Evolutionary conservation across 2,113 vertebrate genomes (phyloP).

Genomic region (Gnathonemus echidnorhynchus): DNA sequence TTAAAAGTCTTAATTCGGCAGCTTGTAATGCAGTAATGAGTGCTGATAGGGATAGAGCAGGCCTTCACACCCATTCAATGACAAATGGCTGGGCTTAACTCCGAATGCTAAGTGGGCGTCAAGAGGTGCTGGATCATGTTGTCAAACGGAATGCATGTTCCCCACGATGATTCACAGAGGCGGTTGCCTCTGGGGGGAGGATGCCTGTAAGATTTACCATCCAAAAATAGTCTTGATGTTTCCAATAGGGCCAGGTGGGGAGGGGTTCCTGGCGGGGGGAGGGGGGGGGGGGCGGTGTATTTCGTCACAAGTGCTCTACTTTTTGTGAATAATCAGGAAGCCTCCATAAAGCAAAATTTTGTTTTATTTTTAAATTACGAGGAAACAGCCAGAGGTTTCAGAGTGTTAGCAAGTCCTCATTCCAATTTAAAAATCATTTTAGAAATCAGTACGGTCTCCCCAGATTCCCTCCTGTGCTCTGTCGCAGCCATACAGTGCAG

Average conservation of each 20-base stretch:
- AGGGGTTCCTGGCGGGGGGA: background rate
- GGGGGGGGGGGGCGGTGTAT: background rate
- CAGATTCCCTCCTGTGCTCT: background rate
- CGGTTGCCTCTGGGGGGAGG: background rate
- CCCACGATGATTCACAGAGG: slow-evolving; percentile 23
- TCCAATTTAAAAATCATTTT: background rate
- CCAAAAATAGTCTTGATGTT: slow-evolving; percentile 25
- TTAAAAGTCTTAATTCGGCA: slow-evolving; percentile 24
- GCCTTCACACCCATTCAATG: slow-evolving; percentile 15
- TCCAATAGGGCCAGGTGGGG: background rate
- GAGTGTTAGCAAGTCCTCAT: background rate
- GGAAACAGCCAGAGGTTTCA: background rate
- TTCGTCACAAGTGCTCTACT: background rate
- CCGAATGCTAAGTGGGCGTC: slow-evolving; percentile 28
- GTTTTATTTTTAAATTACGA: background rate
- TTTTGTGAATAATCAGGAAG: background rate
- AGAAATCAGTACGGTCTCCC: background rate
- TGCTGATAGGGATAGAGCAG: slow-evolving; percentile 14
- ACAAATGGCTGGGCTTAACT: slow-evolving; percentile 23
- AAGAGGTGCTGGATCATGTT: slow-evolving; percentile 29
- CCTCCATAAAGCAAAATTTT: background rate
- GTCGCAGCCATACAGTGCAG: background rate
- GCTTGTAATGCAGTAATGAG: slow-evolving; percentile 21
- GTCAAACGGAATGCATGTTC: slow-evolving; percentile 24
- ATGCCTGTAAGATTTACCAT: slow-evolving; percentile 19